Evolutionary conservation across 2,888 invertebrate genomes (phyloP), one percentile per base, ranked within the genome.

Genomic region (Trachelus troglodyta): DNA sequence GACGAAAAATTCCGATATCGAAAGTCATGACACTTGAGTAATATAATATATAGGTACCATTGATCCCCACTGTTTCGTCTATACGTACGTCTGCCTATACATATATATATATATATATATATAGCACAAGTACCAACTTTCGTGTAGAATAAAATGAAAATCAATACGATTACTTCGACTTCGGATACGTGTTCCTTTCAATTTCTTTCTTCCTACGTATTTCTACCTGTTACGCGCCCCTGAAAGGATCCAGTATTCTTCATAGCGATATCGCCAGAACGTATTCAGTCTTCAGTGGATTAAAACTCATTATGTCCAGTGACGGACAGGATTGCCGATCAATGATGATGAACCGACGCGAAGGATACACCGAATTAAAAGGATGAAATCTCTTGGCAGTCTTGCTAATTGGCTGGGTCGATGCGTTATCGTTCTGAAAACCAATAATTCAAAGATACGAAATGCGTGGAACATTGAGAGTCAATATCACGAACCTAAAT

Each of bases 251-350:
- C 40, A 15, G 75, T 69, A 75, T 69, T 77, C 75, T 56, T 75
- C 56, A 75, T 56, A 71, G 75, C 69, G 75, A 77, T 71, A 71
- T 77, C 75, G 40, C 75, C 75, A 40, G 69, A 75, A 56, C 12
- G 77, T 34, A 71, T 75, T 69, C 40, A 74, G 37, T 56, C 73
- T 71, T 69, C 73, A 12, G 69, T 71, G 71, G 69, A 77, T 77
- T 77, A 68, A 77, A 75, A 69, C 77, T 77, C 77, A 77, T 77
- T 77, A 77, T 75, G 34, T 15, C 75, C 56, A 77, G 75, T 77
- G 77, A 77, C 77, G 75, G 71, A 69, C 74, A 74, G 74, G 73
- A 77, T 77, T 77, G 74, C 77, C 69, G 37, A 77, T 77, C 77
- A 37, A 77, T 23, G 71, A 71, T 12, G 33, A 71, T 31, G 56